Evolutionary conservation across 2,113 vertebrate species (phyloP).

Genomic region (Scomber colias): DNA sequence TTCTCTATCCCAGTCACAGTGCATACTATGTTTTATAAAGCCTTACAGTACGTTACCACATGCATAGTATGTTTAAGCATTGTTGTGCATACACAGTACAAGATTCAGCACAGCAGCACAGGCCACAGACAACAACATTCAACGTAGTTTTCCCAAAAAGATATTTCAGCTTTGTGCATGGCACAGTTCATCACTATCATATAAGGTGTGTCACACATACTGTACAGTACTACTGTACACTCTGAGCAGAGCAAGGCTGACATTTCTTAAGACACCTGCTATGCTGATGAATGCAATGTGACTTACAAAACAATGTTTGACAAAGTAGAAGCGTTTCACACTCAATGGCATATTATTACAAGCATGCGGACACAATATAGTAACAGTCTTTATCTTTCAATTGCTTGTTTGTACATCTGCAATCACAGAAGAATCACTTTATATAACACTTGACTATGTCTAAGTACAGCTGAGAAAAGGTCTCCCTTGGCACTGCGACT

Average conservation of each 20-base stretch:
- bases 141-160: conserved; percentile 36
- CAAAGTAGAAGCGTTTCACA: conserved; percentile 57
- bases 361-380: conserved; percentile 76
- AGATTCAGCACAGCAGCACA: conserved; percentile 56
- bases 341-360: conserved; percentile 55
- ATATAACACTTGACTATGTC: conserved; percentile 40
- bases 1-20: conserved; percentile 58
- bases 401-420: conserved; percentile 45
- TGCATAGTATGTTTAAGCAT: conserved; percentile 65
- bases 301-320: conserved; percentile 44
- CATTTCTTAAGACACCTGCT: conserved; percentile 70
- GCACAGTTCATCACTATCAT: conserved; percentile 48
- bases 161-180: conserved; percentile 55
- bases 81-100: conserved; percentile 67
- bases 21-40: conserved; percentile 59
- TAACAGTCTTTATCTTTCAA: conserved; percentile 60
- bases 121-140: conserved; percentile 60
- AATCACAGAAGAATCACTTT: conserved; percentile 36
- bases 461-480: conserved; percentile 54
- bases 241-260: conserved; percentile 43
- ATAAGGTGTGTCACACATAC: conserved; percentile 43
- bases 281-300: conserved; percentile 50
- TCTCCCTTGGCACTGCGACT: conserved; percentile 74
- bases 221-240: conserved; percentile 41
- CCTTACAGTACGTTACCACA: conserved; percentile 66